Base-by-base conservation (phyloP, 1,140 invertebrate species). In the Drosophila guanche region DNA sequence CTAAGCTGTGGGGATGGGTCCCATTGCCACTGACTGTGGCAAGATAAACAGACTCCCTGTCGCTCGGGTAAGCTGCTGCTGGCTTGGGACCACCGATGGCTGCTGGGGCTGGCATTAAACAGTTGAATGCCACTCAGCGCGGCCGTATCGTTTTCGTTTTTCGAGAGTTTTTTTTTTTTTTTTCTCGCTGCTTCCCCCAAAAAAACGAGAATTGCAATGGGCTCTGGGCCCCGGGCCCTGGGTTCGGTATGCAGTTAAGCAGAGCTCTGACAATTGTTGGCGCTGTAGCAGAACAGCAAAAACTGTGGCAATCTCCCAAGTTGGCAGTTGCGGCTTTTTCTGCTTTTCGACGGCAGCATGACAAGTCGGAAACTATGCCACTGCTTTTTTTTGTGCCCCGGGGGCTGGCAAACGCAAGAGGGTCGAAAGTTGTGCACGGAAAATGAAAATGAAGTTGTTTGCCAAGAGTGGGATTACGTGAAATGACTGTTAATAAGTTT, bases 1-100 rank as follows among this genome's bases (percentile, higher is more conserved):
- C 69, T 61, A 53, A 46, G 54, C 33, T 1, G 40, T 6, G 40
- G 2, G 42, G 29, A 23, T 12, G 40, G 53, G 42, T 55, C 46
- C 50, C 59, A 20, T 20, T 51, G 63, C 65, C 79, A 57, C 41
- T 59, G 63, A 75, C 67, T 74, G 81, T 43, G 68, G 37, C 69
- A 77, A 74, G 81, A 85, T 78, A 85, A 85, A 86, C 83, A 86
- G 73, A 58, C 60, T 60, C 55, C 80, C 76, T 72, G 76, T 48
- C 72, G 79, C 79, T 76, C 52, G 57, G 51, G 41, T 58, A 48
- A 73, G 48, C 43, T 58, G 33, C n/a, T 25, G 23, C 43, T 63
- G 20, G 46, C 46, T 20, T 5, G 20, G 12, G 10, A 23, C 12
- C 23, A 12, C 23, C 25, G 8, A 37, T 37, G 41, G 47, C 25